phyloP scores from a whole-genome alignment of 2,113 vertebrate species.

The Apodemus speciosus region DNA sequence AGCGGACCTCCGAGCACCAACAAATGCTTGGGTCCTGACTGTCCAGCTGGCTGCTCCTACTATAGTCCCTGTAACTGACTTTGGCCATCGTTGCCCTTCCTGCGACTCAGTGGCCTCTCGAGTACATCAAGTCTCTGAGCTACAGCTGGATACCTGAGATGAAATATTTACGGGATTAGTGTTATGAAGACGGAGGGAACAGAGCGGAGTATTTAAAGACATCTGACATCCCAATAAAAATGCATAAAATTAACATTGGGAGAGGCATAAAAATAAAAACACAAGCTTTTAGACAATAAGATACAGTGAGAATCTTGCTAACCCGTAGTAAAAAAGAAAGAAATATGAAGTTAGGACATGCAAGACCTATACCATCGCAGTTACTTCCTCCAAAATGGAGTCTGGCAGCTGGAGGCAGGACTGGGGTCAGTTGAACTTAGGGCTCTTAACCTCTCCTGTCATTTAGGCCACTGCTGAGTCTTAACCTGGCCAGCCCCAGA shows the following conservation, averaged over 20 bases:
- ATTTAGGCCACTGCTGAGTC: background rate
- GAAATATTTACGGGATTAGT: too few relatives aligned
- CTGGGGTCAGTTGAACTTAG: too few relatives aligned
- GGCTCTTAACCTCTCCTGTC: background rate
- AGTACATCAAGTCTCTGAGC: background rate
- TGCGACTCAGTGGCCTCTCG: background rate
- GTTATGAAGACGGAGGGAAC: background rate
- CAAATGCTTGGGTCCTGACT: background rate
- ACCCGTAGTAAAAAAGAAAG: background rate
- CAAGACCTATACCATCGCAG: fast-evolving
- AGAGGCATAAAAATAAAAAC: background rate
- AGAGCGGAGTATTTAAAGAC: background rate
- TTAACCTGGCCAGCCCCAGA: background rate
- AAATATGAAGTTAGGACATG: background rate
- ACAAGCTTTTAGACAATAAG: background rate
- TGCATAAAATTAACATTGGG: background rate
- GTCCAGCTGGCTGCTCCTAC: background rate
- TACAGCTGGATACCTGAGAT: background rate
- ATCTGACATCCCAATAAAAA: background rate
- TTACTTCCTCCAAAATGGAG: background rate
- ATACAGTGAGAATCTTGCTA: too few relatives aligned
- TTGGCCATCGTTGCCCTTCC: background rate
- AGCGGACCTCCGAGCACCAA: background rate
- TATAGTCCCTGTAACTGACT: too few relatives aligned
- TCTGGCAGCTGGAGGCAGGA: background rate